Base-by-base conservation (phyloP, 2,113 vertebrate genomes). In the Cavia porcellus region DNA sequence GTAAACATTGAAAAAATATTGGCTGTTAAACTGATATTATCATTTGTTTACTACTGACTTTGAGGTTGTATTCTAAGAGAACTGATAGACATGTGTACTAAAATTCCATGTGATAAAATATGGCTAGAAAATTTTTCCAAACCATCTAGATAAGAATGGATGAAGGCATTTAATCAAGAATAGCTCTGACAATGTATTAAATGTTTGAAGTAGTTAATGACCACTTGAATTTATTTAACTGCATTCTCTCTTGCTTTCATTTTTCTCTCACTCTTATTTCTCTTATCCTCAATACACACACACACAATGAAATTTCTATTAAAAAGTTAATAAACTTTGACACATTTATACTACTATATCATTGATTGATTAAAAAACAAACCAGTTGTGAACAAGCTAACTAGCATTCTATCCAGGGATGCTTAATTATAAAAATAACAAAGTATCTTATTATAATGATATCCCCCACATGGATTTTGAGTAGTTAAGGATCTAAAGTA, bases 121-220 rank as follows among this genome's bases (percentile, higher is more conserved):
- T 84, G 24, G 62, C 50, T 96, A 47, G 62, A 28, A 97, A 88
- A 70, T 95, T n/a, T 24, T 86, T 74, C 17, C 25, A 92, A 79
- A 90, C 11, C 52, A 42, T 47, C 55, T 80, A 74, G n/a, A 89
- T 86, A 38, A 22, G 20, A 90, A 87, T 79, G 17, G 28, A 45
- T 77, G 20, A 22, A 32, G 3, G n/a, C 38, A 45, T 8, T 62
- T 30, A 93, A 96, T 52, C 3, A 68, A 90, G 35, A 87, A 77
- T 15, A 17, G 6, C 7, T 15, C 45, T 61, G 11, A 2, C 17
- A 2, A 47, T 84, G n/a, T 86, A 79, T 66, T 86, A 66, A 86
- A 14, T 72, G 3, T 17, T 81, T 4, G 81, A 30, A 15, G 3
- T 83, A 22, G 8, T 32, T 75, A 92, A 80, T 90, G 45, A 83